Conservation (phyloP, 2,797 vertebrate species). For the Myiotriccus ornatus region DNA sequence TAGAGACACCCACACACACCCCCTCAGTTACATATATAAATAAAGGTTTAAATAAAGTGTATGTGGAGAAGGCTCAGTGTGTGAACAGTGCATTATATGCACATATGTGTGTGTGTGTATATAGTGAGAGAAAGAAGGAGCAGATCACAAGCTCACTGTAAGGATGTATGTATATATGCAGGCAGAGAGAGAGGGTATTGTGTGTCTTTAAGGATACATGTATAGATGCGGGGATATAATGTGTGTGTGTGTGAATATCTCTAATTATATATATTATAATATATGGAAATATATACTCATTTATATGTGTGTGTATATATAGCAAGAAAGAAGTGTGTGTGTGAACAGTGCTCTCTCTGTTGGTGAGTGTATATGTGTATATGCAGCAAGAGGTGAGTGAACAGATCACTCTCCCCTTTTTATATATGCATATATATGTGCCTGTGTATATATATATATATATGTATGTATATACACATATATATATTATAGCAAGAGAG, state of each 20-base stretch:
- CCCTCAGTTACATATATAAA: not conserved
- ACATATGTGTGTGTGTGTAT: accelerated
- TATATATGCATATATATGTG: not conserved
- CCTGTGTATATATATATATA: too few relatives aligned
- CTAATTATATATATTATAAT: not conserved
- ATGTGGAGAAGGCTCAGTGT: not conserved
- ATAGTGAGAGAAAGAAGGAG: not conserved
- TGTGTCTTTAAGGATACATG: not conserved
- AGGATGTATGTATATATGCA: too few relatives aligned
- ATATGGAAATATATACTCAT: not conserved
- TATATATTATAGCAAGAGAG: not conserved
- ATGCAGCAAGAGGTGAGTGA: not conserved
- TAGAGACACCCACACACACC: not conserved
- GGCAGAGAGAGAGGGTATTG: not conserved
- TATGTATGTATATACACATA: too few relatives aligned
- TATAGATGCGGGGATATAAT: not conserved
- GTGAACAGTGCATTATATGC: not conserved
- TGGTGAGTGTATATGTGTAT: too few relatives aligned
- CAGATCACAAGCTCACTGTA: not conserved
- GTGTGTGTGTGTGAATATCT: not conserved
- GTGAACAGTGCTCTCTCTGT: not conserved
- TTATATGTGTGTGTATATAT: too few relatives aligned
- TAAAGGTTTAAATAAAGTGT: not conserved
- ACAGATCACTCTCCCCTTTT: not conserved
- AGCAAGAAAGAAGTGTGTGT: not conserved